These are phyloP conservation scores for Sclerurus mexicanus DNA, from an alignment of 2,113 vertebrate species.

Conservation along the genomic window DNA sequence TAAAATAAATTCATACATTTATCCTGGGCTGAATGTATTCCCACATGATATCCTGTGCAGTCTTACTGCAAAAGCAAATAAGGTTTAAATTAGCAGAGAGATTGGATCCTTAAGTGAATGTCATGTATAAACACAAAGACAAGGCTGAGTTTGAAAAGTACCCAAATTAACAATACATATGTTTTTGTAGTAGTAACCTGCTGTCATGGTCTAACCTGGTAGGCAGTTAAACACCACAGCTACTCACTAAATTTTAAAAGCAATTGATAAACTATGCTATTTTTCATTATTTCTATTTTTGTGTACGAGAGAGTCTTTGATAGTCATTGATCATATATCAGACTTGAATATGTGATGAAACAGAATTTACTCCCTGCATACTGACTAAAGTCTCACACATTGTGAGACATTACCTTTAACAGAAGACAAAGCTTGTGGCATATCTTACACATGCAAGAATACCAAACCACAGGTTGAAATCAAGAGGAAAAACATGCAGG, in stretches of 20 bases:
- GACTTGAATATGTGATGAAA: neutral
- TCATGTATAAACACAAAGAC: neutral
- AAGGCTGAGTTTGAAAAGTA: neutral
- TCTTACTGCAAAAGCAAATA: neutral
- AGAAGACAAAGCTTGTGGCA: neutral
- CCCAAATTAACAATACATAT: neutral
- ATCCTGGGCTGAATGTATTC: neutral
- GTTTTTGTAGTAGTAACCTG: neutral
- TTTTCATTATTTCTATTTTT: neutral
- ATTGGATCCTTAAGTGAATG: neutral
- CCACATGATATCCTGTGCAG: neutral
- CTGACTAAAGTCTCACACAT: neutral
- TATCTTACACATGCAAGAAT: neutral
- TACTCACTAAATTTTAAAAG: neutral
- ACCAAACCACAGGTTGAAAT: neutral
- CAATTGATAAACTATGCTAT: neutral
- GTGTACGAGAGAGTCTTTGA: neutral
- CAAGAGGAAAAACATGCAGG: neutral
- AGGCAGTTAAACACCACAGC: neutral
- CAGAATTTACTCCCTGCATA: neutral
- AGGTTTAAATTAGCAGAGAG: neutral
- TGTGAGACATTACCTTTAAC: neutral
- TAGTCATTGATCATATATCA: neutral
- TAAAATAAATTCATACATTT: neutral
- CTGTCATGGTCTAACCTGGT: neutral